Evolutionary conservation across 2,113 vertebrate genomes (phyloP).

Genomic region (Uropsilus gracilis): DNA sequence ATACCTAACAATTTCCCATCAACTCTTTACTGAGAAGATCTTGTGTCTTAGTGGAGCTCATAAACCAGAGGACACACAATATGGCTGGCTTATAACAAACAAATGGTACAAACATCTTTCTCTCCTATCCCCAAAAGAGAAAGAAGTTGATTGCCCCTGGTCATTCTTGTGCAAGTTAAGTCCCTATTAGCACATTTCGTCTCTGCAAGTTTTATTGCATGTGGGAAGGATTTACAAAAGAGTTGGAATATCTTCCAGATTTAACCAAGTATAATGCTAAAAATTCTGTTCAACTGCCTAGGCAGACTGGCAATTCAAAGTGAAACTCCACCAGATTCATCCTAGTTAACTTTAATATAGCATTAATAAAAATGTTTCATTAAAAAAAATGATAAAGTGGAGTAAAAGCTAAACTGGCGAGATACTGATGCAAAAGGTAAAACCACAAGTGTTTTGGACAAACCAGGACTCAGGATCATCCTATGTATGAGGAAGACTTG

Average conservation of each 20-base stretch:
- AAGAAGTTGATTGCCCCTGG: neutral
- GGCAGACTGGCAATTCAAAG: conserved; percentile 32
- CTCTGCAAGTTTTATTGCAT: neutral
- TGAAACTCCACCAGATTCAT: neutral
- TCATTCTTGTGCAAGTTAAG: neutral
- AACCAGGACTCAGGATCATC: neutral
- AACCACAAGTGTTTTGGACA: neutral
- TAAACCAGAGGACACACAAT: neutral
- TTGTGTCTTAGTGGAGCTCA: neutral
- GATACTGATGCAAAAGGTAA: neutral
- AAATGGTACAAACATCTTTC: neutral
- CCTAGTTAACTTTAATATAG: conserved; percentile 20
- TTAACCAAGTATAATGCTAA: neutral
- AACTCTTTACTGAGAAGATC: neutral
- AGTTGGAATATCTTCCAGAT: neutral
- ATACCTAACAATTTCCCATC: neutral
- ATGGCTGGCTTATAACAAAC: neutral
- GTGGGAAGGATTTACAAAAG: neutral
- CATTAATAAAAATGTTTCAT: conserved; percentile 40
- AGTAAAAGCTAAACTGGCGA: neutral
- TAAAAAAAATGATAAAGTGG: conserved; percentile 42
- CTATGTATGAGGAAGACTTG: neutral
- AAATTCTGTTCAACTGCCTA: neutral
- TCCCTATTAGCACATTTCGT: neutral
- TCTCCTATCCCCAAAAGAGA: neutral